Evolutionary conservation across 2,888 invertebrate genomes (phyloP), one percentile per base, ranked within the genome.

Genomic region (Yponomeuta evonymella): DNA sequence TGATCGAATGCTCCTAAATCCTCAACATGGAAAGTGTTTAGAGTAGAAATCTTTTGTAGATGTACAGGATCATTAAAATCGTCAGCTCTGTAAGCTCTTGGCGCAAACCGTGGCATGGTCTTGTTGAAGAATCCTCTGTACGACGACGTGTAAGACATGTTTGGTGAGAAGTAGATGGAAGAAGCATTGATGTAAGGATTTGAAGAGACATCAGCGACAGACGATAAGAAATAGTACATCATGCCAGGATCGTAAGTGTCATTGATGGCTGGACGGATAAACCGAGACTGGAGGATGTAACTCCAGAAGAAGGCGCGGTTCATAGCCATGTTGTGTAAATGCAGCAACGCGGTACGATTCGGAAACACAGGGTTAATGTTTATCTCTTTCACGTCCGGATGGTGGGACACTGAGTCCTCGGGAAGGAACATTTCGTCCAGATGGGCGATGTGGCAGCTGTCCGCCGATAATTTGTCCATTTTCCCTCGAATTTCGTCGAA

Each of bases 21-120:
- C 75, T 94, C 94, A 1, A 97, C 95, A 73, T 95, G 94, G 75
- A 99, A 98, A 0, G 98, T 99, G 79, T 98, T 98, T 81, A 98
- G 92, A 0, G 99, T 99, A 0, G 99, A 99, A 77, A 98, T 98
- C 83, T 98, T 94, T 84, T 98, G 97, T 74, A 92, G 78, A 90
- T 99, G 99, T 71, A 98, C 97, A 0, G 99, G 98, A 86, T 99
- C 98, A 82, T 98, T 98, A 80, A 98, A 98, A 86, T 98, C 98
- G 83, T 98, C 98, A 48, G 96, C 94, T 73, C 98, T 94, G 84
- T 95, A 98, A 0, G 98, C 97, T 81, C 98, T 94, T 0, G 99
- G 99, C 0, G 98, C 99, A 87, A 99, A 99, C 75, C 97, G 92
- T 0, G 97, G 97, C 87, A 99, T 94, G 0, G 99, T 99, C 85